Evolutionary conservation across 1,140 invertebrate species (phyloP), one percentile per base, ranked within the genome.

Genomic region (Drosophila santomea): DNA sequence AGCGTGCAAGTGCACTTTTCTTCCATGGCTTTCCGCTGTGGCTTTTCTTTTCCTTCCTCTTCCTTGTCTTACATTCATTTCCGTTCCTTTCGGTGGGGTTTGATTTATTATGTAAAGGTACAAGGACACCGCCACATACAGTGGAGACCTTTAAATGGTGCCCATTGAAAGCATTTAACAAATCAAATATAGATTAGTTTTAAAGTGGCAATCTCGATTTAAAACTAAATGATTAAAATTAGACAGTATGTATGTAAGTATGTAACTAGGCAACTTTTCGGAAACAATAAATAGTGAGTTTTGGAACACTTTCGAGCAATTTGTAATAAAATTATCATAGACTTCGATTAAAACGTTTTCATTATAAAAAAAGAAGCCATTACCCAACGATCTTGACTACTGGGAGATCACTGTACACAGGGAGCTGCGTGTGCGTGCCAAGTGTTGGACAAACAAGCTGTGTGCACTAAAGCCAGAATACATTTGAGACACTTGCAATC

Each of bases 21-120:
- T 44, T 44, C 17, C 32, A 50, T 15, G n/a, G 28, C 20, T 67
- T 41, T 50, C 15, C 14, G 17, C 20, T 3, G 32, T 14, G 52
- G 23, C 17, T 23, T 28, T 55, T 12, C 6, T 45, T 45, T 45
- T 3, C 5, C 15, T 48, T 59, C 14, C 43, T 32, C 15, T 59
- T 14, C 39, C 20, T 20, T 59, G 38, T 25, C 39, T 57, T 68
- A 36, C 45, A 36, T 73, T 38, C 48, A 48, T 47, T 67, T 74
- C 55, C 56, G 59, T 50, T 55, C 55, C 56, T 63, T 50, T 55
- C 43, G 23, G 41, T 62, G 48, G 67, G 68, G 48, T 80, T 72
- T 72, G 76, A 77, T 83, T 83, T 80, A 77, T 86, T 89, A 88
- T 86, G 79, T 86, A 86, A 86, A 79, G 77, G 79, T 78, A 80